These are phyloP conservation scores for Nycticorax nycticorax DNA, from an alignment of 2,113 vertebrate species.

Conservation along the genomic window DNA sequence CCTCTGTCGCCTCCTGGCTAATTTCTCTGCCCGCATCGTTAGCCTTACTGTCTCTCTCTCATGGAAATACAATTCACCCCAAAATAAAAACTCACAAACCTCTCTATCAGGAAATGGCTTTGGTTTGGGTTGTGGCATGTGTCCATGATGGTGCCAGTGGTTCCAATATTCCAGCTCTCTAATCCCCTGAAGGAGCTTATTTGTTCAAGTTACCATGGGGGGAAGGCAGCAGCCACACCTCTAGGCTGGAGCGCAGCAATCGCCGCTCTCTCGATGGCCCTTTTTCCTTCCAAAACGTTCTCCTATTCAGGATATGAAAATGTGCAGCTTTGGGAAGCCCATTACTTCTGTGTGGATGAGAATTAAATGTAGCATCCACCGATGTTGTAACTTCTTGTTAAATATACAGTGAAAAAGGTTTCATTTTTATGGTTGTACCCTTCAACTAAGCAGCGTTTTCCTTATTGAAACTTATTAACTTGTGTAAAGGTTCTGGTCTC, in stretches of 20 bases:
- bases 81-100: neutral
- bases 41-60: neutral
- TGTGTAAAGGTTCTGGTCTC: too few species aligned
- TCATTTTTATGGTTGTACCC: neutral
- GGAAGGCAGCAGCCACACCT: neutral
- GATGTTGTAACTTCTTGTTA: neutral
- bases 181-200: neutral
- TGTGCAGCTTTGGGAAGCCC: neutral
- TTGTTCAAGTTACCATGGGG: neutral
- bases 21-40: neutral
- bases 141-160: neutral
- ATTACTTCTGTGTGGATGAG: neutral
- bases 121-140: neutral
- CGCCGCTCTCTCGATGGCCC: rapidly evolving
- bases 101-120: neutral
- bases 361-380: neutral
- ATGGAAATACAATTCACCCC: neutral
- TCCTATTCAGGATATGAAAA: neutral
- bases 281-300: neutral
- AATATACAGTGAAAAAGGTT: neutral
- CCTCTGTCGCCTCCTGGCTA: neutral
- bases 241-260: neutral
- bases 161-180: neutral
- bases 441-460: neutral
- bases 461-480: neutral